phyloP scores from a whole-genome alignment of 2,888 invertebrate species.

The Melikaiella ostensackeni region DNA sequence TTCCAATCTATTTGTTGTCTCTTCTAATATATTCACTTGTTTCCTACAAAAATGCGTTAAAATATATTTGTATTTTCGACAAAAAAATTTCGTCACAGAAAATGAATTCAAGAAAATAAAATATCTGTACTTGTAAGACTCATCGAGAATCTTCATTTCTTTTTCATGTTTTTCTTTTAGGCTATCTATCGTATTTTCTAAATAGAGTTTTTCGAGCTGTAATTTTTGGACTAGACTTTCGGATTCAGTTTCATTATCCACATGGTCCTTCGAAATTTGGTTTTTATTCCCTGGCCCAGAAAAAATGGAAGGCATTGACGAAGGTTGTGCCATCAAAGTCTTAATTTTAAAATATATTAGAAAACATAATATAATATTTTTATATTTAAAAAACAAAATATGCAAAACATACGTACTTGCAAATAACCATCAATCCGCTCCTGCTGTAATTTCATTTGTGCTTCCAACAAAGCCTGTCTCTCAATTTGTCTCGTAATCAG shows the following conservation, averaged over 20 bases:
- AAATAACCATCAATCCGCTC: slow-evolving; percentile 69
- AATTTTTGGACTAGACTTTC: slow-evolving; percentile 63
- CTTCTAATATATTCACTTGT: slow-evolving; percentile 65
- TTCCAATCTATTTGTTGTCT: slow-evolving; percentile 65
- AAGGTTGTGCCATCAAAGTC: slow-evolving; percentile 67
- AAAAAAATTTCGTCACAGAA: slow-evolving; percentile 22
- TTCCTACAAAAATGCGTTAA: slow-evolving; percentile 56
- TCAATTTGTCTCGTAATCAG: slow-evolving; percentile 68
- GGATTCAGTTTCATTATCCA: slow-evolving; percentile 53
- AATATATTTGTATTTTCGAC: background rate
- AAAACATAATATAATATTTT: slow-evolving; percentile 33
- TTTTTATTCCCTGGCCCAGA: slow-evolving; percentile 42
- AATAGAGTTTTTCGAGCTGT: slow-evolving; percentile 66
- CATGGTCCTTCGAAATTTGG: slow-evolving; percentile 41
- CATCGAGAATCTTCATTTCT: slow-evolving; percentile 68
- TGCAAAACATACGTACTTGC: slow-evolving; percentile 60
- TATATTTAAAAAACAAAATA: background rate
- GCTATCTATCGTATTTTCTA: slow-evolving; percentile 66
- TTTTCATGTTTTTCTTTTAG: slow-evolving; percentile 68
- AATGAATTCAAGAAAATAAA: slow-evolving; percentile 18
- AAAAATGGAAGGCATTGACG: slow-evolving; percentile 54
- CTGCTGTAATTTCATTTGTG: slow-evolving; percentile 71
- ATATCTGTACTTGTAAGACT: slow-evolving; percentile 68
- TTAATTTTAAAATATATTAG: slow-evolving; percentile 49
- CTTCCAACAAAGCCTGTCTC: slow-evolving; percentile 66